Evolutionary conservation across 2,797 vertebrate species (phyloP).

Genomic region (Dromococcyx pavoninus): DNA sequence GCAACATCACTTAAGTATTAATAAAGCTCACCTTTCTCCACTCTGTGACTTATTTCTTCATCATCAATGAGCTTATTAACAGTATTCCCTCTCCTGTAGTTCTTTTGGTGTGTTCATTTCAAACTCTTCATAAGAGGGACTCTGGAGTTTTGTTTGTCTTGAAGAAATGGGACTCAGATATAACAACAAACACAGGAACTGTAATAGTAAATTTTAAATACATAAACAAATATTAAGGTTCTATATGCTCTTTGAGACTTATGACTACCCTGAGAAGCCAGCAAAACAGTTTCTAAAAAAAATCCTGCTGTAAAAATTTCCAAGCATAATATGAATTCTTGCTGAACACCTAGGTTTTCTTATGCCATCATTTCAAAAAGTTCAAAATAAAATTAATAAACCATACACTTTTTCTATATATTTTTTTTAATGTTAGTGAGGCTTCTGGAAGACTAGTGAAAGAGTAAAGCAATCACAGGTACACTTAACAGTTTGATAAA

Average conservation of each 20-base stretch:
- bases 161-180: not conserved
- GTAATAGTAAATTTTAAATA: not conserved
- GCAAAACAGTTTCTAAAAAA: not conserved
- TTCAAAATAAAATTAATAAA: not conserved
- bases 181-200: not conserved
- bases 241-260: not conserved
- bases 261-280: not conserved
- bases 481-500: not conserved
- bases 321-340: not conserved
- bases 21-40: not conserved
- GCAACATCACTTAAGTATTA: not conserved
- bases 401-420: not conserved
- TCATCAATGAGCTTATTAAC: not conserved
- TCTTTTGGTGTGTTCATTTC: not conserved
- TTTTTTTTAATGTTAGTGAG: not conserved
- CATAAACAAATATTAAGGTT: not conserved
- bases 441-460: not conserved
- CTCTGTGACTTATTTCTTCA: not conserved
- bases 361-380: not conserved
- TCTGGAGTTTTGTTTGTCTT: not conserved
- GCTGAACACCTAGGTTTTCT: not conserved
- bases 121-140: not conserved
- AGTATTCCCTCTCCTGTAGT: not conserved
- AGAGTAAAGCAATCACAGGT: not conserved
- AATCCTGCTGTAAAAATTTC: not conserved